Percentiles rank a stretch among this genome's conserved stretches.
These are phyloP conservation scores for Sylvietta virens DNA, from an alignment of 2,113 vertebrate genomes.

Conservation along the genomic window DNA sequence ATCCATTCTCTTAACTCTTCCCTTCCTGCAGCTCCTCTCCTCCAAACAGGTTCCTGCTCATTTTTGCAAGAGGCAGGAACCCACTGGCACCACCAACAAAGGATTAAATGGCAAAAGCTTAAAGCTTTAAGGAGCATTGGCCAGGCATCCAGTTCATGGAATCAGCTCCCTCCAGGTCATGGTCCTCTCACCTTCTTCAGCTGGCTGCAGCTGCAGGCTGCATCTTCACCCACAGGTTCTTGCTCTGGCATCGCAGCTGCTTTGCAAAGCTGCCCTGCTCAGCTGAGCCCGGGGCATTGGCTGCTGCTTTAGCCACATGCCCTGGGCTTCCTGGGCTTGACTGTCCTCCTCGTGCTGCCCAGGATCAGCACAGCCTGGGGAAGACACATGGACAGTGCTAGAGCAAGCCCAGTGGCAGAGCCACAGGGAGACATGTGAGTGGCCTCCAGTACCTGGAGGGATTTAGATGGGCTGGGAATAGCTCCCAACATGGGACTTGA, in stretches of 20 bases:
- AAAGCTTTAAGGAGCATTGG: not conserved
- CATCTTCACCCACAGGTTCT: not conserved
- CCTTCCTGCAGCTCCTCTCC: not conserved
- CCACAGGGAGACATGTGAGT: not conserved
- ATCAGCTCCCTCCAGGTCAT: not conserved
- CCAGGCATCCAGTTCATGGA: not conserved
- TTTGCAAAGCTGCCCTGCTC: not conserved
- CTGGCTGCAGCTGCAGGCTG: not conserved
- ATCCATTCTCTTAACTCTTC: not conserved
- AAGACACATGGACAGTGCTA: not conserved
- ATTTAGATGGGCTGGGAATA: not conserved
- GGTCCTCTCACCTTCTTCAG: not conserved
- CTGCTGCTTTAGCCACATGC: not conserved
- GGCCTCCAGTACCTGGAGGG: not conserved
- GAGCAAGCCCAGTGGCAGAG: not conserved
- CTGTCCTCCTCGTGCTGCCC: not conserved
- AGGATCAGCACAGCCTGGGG: not conserved
- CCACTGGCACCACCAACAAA: not conserved
- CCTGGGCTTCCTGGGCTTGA: not conserved
- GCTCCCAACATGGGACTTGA: not conserved
- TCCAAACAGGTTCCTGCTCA: not conserved
- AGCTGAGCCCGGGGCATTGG: fast-evolving
- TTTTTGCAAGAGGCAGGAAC: not conserved
- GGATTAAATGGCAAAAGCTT: not conserved
- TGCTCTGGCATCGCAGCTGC: not conserved